Evolutionary conservation across 2,113 vertebrate genomes (phyloP).

Genomic region (Macroglossus sobrinus): DNA sequence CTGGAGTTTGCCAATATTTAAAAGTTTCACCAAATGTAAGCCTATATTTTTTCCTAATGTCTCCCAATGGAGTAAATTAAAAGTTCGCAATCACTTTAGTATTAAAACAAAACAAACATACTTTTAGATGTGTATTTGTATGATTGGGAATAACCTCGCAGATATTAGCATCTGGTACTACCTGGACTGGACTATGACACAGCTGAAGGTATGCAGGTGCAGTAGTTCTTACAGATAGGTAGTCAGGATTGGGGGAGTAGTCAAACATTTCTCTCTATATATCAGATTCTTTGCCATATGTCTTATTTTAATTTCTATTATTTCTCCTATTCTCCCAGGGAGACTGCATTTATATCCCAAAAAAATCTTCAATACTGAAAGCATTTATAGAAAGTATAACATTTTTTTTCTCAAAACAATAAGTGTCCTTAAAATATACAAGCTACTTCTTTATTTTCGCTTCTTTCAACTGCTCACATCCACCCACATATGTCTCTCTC

Average conservation of each 20-base stretch:
- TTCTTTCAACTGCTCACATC: background rate
- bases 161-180: background rate
- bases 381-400: background rate
- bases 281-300: background rate
- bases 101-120: background rate
- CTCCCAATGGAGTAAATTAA: background rate
- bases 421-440: background rate
- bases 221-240: rapidly evolving
- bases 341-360: background rate
- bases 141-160: background rate
- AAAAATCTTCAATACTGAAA: background rate
- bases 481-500: background rate
- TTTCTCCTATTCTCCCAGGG: background rate
- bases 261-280: background rate
- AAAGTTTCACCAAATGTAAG: background rate
- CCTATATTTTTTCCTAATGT: background rate
- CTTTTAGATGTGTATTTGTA: background rate
- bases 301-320: background rate
- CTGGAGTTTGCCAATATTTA: background rate
- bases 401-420: background rate
- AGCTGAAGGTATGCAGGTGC: background rate
- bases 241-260: background rate
- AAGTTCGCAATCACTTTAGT: background rate
- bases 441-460: background rate
- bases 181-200: background rate